These are phyloP conservation scores for Alosa sapidissima DNA, from an alignment of 2,797 vertebrate genomes.

Conservation along the genomic window DNA sequence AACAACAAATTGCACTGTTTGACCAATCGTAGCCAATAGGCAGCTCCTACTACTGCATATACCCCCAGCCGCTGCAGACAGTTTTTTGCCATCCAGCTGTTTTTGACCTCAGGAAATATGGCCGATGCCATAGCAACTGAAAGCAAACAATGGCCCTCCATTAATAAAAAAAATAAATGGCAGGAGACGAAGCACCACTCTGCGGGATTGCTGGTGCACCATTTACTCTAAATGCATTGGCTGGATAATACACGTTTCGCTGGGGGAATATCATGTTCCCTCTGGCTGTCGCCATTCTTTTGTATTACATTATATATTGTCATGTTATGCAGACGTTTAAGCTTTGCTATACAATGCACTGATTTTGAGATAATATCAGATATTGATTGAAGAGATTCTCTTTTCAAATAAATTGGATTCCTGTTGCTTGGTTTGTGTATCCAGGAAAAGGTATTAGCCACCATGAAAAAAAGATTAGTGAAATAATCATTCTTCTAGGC, in stretches of 20 bases:
- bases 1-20: neutral
- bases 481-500: neutral
- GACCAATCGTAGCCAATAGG: neutral
- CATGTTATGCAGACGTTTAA: no score
- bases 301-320: neutral
- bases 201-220: neutral
- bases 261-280: neutral
- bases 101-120: constrained; percentile 18
- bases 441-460: neutral
- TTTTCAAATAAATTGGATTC: neutral
- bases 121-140: neutral
- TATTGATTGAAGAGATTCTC: no score
- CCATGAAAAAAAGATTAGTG: neutral
- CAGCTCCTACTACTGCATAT: neutral
- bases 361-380: neutral
- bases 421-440: neutral
- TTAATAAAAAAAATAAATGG: constrained; percentile 18
- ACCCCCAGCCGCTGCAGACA: neutral
- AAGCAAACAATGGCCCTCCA: constrained; percentile 3
- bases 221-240: neutral
- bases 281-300: neutral
- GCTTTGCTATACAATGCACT: no score
- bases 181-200: neutral
- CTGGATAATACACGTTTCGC: neutral
- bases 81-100: neutral